Evolutionary conservation across 2,113 vertebrate genomes (phyloP), one percentile per base, ranked within the genome.

Genomic region (Sinocyclocheilus anophthalmus): DNA sequence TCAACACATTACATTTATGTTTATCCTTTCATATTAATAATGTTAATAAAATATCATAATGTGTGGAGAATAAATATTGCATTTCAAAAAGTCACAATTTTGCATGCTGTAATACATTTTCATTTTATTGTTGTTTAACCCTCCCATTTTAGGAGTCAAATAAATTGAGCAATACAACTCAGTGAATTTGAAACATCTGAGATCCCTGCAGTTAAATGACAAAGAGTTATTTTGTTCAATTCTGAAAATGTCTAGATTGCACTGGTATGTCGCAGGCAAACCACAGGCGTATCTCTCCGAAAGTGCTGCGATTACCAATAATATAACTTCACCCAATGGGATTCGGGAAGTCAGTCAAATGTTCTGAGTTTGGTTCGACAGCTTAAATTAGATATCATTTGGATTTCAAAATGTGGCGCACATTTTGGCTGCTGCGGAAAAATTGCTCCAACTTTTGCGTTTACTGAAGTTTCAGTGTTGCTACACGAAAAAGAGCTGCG

Each of bases 301-400:
- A 93, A 91, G 90, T 91, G 92, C 92, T 89, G 87, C 53, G 67
- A 93, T 94, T 93, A 92, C 89, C 90, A 92, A 94, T 76, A 70
- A 93, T 90, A 94, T 90, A 89, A 88, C 93, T 93, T 92, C 88
- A 87, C 88, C 93, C 90, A 30, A 9, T 88, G 93, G 91, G 94
- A 94, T 83, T 86, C 81, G 24, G 88, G 82, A 88, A 88, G 90
- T 87, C 75, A 84, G 87, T 75, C 88, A 92, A 92, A 76, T 84
- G 91, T 86, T 69, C 81, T 72, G 48, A 61, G 48, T 73, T 81
- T 63, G 48, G 88, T 85, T 89, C 80, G 87, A 87, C 55, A 16
- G 77, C 86, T 50, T 90, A 11, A 91, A 91, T 88, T 88, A 91
- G 90, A 90, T 86, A 88, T 91, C 88, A 91, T 89, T 79, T 9